Conservation (phyloP, 2,113 vertebrate genomes). For the Hypanus sabinus region DNA sequence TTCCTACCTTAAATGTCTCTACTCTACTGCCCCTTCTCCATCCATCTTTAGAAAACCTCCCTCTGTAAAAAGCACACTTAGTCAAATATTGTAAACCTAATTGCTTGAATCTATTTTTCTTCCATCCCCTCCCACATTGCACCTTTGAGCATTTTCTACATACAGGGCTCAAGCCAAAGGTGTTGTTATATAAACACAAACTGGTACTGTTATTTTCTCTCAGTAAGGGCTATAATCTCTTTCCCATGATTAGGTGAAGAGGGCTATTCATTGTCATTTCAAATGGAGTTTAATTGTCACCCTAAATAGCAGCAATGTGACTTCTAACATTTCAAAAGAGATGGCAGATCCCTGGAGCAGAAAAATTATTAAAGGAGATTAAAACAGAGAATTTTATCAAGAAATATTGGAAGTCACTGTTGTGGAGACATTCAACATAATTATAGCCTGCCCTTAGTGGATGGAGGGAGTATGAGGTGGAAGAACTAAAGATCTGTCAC, state of each 20-base stretch:
- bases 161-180: not conserved
- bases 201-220: not conserved
- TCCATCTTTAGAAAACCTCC: not conserved
- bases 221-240: not conserved
- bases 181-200: not conserved
- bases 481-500: not conserved
- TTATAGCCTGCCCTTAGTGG: not conserved
- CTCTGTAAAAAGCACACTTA: not conserved
- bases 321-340: not conserved
- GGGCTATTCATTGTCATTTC: not conserved
- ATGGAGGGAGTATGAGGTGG: no score
- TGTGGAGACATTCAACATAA: not conserved
- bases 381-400: not conserved
- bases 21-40: not conserved
- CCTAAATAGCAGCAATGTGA: not conserved
- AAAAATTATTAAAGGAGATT: not conserved
- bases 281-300: not conserved
- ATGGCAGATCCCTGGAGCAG: not conserved
- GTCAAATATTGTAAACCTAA: not conserved
- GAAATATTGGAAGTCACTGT: conserved; percentile 2
- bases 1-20: not conserved
- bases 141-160: not conserved
- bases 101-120: no score
- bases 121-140: not conserved
- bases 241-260: not conserved